phyloP scores from a whole-genome alignment of 1,140 invertebrate species.

The Drosophila ficusphila region DNA sequence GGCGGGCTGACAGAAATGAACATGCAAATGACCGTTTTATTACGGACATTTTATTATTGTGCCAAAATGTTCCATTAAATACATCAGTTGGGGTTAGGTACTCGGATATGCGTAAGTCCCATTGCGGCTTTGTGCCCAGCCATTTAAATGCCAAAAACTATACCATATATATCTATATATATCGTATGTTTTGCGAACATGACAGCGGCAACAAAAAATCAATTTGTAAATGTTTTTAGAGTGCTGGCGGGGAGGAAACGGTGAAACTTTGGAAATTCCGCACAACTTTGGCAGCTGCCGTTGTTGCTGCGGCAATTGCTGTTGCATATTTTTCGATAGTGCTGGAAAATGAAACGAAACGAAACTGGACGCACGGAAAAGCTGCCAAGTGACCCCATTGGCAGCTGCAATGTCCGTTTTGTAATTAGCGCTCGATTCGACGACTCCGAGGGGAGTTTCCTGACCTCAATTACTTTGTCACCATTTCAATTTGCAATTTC shows the following conservation, averaged over 20 bases:
- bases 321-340: slow-evolving; percentile 47
- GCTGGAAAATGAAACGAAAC: slow-evolving; percentile 16
- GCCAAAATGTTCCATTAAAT: slow-evolving; percentile 70
- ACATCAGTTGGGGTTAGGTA: slow-evolving; percentile 45
- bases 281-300: slow-evolving; percentile 52
- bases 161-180: slow-evolving; percentile 2
- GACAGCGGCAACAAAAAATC: slow-evolving; percentile 65
- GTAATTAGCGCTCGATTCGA: slow-evolving; percentile 70
- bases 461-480: slow-evolving; percentile 82
- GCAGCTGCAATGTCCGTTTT: slow-evolving; percentile 68
- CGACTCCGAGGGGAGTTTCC: slow-evolving; percentile 56
- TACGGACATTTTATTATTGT: slow-evolving; percentile 73
- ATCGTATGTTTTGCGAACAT: slow-evolving; percentile 20
- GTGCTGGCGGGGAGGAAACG: slow-evolving; percentile 16
- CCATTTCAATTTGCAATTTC: slow-evolving; percentile 82
- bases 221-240: slow-evolving; percentile 81
- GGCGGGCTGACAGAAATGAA: slow-evolving; percentile 42
- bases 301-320: slow-evolving; percentile 39
- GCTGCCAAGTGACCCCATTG: slow-evolving; percentile 73
- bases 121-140: slow-evolving; percentile 50
- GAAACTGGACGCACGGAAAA: slow-evolving; percentile 25
- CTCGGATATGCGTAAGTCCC: slow-evolving; percentile 40
- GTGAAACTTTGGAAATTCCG: slow-evolving; percentile 71
- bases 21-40: slow-evolving; percentile 73
- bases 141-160: slow-evolving; percentile 55